Base-by-base conservation (phyloP, 2,888 invertebrate species). In the Pterostichus niger region DNA sequence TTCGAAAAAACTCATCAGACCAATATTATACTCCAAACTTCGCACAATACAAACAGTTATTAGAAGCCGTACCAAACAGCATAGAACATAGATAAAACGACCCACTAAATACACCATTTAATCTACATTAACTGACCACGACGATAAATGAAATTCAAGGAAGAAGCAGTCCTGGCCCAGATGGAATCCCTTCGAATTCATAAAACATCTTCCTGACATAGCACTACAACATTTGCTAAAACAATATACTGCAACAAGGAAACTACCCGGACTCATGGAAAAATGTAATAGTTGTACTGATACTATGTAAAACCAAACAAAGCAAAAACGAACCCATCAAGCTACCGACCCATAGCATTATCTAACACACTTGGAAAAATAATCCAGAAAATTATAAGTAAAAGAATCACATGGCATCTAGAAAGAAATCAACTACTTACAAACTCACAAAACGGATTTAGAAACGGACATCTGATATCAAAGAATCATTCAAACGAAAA, bases 1-100 rank as follows among this genome's bases (percentile, higher is more conserved):
- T 68, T 68, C 15, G 6, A 68, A 17, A 71, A 17, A 71, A 71
- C 15, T 71, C 71, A 13, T 4, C 15, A 1, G 11, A 71, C 44
- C 15, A 1, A 15, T 1, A 15, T 0, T 71, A 71, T 9, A 24
- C 15, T 0, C 15, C 7, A 44, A 13, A 44, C 1, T 71, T 71
- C 15, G 0, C 24, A 40, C 15, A 11, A 17, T 15, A 10, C 0
- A 71, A 71, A 71, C 6, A 15, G 7, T 2, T 6, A 15, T 11
- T 10, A 46, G 71, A 71, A 24, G 17, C 3, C 44, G 2, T 44
- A 6, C 6, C 3, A 68, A 68, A 10, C n/a, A 64, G 33, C 6
- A 9, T 24, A 15, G 6, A 5, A 17, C 33, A 11, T 9, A 33
- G 9, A 11, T 0, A 31, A 6, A 11, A 61, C 5, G 5, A 11